Conservation (phyloP, 2,888 invertebrate genomes). For the Glyphotaelius pellucidus region DNA sequence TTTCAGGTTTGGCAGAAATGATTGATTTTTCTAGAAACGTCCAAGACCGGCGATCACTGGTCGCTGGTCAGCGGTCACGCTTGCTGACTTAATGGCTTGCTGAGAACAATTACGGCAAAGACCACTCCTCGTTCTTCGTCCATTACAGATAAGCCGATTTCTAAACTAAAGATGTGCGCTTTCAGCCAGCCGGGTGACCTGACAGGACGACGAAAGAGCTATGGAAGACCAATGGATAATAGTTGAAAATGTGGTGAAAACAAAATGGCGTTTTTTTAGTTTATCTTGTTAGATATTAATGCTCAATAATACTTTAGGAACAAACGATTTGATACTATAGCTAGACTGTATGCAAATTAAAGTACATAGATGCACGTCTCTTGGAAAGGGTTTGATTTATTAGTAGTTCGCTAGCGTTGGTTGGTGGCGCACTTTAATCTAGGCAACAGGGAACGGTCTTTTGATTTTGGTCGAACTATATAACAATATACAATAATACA, state of each 20-base stretch:
- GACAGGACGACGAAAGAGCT: not conserved
- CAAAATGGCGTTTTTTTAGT: not conserved
- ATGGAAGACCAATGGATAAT: not conserved
- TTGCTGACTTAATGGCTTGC: not conserved
- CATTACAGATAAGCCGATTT: not conserved
- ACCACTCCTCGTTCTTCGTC: slow-evolving; percentile 11
- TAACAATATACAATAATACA: too few relatives aligned
- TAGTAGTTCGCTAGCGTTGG: too few relatives aligned
- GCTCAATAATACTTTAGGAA: too few relatives aligned
- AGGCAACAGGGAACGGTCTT: too few relatives aligned
- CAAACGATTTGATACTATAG: too few relatives aligned
- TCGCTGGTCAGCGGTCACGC: not conserved
- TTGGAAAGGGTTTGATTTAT: too few relatives aligned
- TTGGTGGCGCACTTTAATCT: too few relatives aligned
- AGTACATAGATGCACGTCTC: too few relatives aligned
- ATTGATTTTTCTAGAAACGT: not conserved
- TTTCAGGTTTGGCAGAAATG: not conserved
- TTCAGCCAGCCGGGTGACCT: not conserved
- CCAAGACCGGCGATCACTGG: not conserved
- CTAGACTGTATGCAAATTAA: too few relatives aligned
- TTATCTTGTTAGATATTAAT: too few relatives aligned
- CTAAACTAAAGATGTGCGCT: not conserved
- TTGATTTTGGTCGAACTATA: too few relatives aligned
- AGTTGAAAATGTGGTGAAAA: not conserved
- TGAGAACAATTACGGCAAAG: slow-evolving; percentile 5